phyloP scores from a whole-genome alignment of 2,113 vertebrate species.

The Atractosteus spatula region DNA sequence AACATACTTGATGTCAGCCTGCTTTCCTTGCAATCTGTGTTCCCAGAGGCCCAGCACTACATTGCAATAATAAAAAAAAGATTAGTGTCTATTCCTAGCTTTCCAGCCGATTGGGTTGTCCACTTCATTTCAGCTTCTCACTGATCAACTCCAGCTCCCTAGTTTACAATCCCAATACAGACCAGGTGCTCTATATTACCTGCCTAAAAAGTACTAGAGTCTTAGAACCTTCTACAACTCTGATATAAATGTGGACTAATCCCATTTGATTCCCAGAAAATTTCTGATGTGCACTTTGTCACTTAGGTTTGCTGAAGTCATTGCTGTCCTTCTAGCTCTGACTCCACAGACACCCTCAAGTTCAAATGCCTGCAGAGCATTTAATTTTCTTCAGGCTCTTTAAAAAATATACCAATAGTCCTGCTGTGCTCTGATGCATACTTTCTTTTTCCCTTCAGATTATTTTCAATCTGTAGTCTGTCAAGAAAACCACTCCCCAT shows the following conservation, averaged over 20 bases:
- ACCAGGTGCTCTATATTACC: neutral
- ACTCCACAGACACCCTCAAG: slow-evolving; percentile 4
- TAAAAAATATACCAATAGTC: no score
- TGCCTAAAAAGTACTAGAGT: slow-evolving; percentile 20
- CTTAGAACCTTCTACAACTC: slow-evolving; percentile 15
- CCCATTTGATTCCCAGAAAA: neutral
- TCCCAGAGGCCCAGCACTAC: slow-evolving; percentile 19
- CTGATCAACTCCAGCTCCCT: slow-evolving; percentile 38
- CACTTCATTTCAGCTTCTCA: slow-evolving; percentile 33
- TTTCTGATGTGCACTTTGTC: neutral
- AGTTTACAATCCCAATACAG: slow-evolving; percentile 4
- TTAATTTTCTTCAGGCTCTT: slow-evolving; percentile 16
- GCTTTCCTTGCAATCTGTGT: slow-evolving; percentile 18
- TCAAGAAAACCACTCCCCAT: no score
- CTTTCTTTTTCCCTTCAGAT: no score
- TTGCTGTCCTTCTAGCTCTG: neutral
- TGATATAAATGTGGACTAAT: neutral
- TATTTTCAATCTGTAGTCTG: no score
- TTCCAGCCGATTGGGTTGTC: slow-evolving; percentile 36
- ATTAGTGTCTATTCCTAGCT: slow-evolving; percentile 28
- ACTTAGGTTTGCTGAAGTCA: slow-evolving; percentile 9
- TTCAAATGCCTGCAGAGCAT: slow-evolving; percentile 8
- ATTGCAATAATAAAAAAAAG: slow-evolving; percentile 30
- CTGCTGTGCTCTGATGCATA: no score
- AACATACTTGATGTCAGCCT: slow-evolving; percentile 13